A percentile compares a stretch with the other conserved stretches of the same genome.
These are phyloP conservation scores for Chelidonichthys spinosus DNA, from an alignment of 2,797 vertebrate genomes.

Conservation along the genomic window DNA sequence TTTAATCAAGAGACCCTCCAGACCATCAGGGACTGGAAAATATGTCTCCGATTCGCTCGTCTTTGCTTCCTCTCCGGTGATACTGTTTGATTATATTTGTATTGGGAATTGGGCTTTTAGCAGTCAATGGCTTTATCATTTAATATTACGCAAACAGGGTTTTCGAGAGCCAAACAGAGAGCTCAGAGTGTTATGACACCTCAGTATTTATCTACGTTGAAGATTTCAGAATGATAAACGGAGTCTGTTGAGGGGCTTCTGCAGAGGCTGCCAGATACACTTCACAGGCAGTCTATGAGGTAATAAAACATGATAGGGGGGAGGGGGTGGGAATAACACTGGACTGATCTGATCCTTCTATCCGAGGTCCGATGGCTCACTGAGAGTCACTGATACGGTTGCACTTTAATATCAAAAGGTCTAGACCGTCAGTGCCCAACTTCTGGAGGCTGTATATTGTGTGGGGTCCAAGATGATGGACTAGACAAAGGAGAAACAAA, in stretches of 20 bases:
- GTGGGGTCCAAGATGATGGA: not conserved
- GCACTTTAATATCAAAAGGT: conserved; percentile 7
- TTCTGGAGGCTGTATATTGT: too few species aligned
- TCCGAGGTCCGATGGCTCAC: not conserved
- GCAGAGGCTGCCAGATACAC: not conserved
- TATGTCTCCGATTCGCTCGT: not conserved
- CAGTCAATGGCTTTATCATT: conserved; percentile 1
- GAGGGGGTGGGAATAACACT: not conserved
- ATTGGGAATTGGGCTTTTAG: not conserved
- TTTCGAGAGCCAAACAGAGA: conserved; percentile 26
- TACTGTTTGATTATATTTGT: conserved; percentile 24
- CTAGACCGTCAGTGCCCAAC: not conserved
- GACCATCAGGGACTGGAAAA: conserved; percentile 1
- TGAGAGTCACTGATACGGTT: conserved; percentile 17
- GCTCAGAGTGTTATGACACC: not conserved
- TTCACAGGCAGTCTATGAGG: conserved; percentile 24
- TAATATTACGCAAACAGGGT: not conserved
- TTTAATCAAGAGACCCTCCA: conserved; percentile 1
- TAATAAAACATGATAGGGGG: conserved; percentile 2
- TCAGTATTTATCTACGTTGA: conserved; percentile 8
- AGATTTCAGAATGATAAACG: conserved; percentile 16
- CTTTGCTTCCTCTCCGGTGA: conserved; percentile 12
- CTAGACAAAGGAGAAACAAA: not conserved
- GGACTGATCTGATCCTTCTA: not conserved
- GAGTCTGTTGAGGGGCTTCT: not conserved